Base-by-base conservation (phyloP, 1,140 invertebrate species). In the Drosophila jambulina region DNA sequence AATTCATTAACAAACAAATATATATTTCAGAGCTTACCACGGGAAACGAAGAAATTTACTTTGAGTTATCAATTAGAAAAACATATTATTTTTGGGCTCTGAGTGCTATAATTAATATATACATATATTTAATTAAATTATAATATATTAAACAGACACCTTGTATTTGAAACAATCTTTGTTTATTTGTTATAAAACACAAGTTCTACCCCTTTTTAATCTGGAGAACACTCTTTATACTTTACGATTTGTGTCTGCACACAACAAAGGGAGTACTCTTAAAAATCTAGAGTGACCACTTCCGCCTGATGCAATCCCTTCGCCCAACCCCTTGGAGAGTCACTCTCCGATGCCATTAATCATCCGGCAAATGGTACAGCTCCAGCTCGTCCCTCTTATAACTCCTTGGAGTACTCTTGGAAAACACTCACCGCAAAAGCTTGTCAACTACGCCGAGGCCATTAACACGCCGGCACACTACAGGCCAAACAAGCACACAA, bases 381-480 rank as follows among this genome's bases (percentile, higher is more conserved):
- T 56, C 38, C 43, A 21, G 45, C 53, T 36, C 17, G 40, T 38
- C 67, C 49, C 36, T 21, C 32, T 23, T 36, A 21, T 9, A 51
- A 48, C 80, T 78, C 43, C 48, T 79, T 70, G 53, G 46, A 86
- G 70, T 53, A 29, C 51, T 53, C 51, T 48, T 57, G 45, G 46
- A 74, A 43, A 77, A 60, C 60, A 85, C 75, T 90, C 78, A 79
- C 78, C 82, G 53, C 70, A 81, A 79, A 76, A 86, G 68, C 70
- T 82, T 91, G 82, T 79, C 82, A 86, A 76, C 74, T 85, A 82
- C 78, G 84, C 84, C 81, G 84, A 56, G 82, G 62, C 82, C 85
- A 90, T 88, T 84, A 88, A 87, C 84, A 87, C 84, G 77, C 75
- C 81, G 61, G 72, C 75, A 42, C 59, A 82, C 71, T 56, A 60